Evolutionary conservation across 2,888 invertebrate species (phyloP), one percentile per base, ranked within the genome.

Genomic region (Xanthia icteritia): DNA sequence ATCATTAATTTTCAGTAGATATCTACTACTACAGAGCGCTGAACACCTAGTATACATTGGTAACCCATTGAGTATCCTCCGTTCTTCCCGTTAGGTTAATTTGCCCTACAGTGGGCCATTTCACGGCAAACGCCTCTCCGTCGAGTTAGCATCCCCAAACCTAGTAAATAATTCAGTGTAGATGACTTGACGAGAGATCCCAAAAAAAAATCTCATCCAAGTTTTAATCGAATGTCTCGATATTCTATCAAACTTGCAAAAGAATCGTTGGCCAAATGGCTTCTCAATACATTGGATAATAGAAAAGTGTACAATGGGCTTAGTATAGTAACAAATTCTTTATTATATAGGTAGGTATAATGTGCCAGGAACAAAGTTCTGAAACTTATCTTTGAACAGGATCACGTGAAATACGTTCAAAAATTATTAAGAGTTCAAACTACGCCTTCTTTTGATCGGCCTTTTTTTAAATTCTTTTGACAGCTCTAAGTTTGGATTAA

Each of bases 261-360:
- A 76, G 74, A 63, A 72, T 84, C n/a, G 54, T 58, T 73, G 17
- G 42, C 66, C 23, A 71, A 87, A 85, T 87, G 82, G 75, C 65
- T 85, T 73, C 48, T 70, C 70, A 82, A 82, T 81, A 84, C 65
- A 70, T 87, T 58, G 60, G 71, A 84, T 73, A 79, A 71, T 74
- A 76, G 65, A 72, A 77, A 87, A 84, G 42, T 82, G 74, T 58
- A 45, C 61, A 82, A 82, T 74, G 65, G 77, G 31, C 45, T 51
- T 68, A 54, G 36, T 68, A 45, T 76, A 63, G n/a, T 63, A 31
- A 75, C 42, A 73, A 76, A 76, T 73, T 60, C 68, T 84, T 72
- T 77, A 77, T 76, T 66, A 9, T 61, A 23, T 42, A 20, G 15
- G 8, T n/a, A 39, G 11, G 6, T 39, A 70, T 74, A 58, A 73